phyloP scores from a whole-genome alignment of 2,113 vertebrate species.

The Tychaedon coryphoeus region DNA sequence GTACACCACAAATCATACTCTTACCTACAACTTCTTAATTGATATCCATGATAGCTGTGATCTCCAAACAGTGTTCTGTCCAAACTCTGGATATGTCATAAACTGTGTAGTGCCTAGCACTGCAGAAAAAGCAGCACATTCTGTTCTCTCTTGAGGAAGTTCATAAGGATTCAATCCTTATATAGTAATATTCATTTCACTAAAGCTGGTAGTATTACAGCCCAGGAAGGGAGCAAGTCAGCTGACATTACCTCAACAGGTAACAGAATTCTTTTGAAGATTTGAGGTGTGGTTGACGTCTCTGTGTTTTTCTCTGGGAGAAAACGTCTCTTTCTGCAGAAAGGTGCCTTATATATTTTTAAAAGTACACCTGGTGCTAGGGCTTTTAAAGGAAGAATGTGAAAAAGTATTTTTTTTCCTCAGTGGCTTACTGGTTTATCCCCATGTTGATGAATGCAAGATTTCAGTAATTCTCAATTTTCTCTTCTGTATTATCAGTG shows the following conservation, averaged over 20 bases:
- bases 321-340: background rate
- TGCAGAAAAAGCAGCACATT: background rate
- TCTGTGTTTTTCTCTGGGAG: background rate
- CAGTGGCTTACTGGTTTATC: background rate
- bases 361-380: fast-evolving
- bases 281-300: background rate
- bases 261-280: background rate
- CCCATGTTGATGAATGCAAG: background rate
- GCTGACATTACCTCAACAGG: background rate
- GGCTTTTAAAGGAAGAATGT: background rate
- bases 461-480: background rate
- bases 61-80: background rate
- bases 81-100: background rate
- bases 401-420: background rate
- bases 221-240: background rate
- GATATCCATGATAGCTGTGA: background rate
- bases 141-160: background rate
- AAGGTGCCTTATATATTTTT: background rate
- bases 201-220: background rate
- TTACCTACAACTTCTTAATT: background rate
- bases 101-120: background rate
- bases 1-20: background rate
- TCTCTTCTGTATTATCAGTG: background rate
- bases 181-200: background rate
- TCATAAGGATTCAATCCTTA: background rate